Evolutionary conservation across 2,888 invertebrate species (phyloP), one percentile per base, ranked within the genome.

Genomic region (Orgyia antiqua): DNA sequence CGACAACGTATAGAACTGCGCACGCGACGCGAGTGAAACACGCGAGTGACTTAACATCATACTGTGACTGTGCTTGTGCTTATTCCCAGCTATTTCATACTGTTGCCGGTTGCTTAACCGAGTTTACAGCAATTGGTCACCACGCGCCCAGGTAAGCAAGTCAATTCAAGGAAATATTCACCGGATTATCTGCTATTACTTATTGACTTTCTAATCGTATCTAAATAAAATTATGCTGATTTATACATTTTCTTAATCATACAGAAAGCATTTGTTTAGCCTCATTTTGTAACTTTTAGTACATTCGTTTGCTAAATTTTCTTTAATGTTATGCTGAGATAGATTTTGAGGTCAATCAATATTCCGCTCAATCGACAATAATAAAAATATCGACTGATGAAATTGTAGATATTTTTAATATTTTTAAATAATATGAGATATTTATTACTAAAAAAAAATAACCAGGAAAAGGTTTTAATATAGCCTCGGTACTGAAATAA

Each of bases 11-110:
- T 23, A 11, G 4, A 31, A 29, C 39, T 30, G 38, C 45, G 45
- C 39, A 29, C 31, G 39, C 50, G 35, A 32, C 52, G 57, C 58
- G 58, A 56, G 57, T 59, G 58, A 45, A 36, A 33, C 42, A 46
- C 58, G 60, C 54, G 56, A 51, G 62, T 58, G 54, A 44, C 39
- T 42, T 38, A 41, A 50, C 36, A 41, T 27, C 40, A 47, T 44
- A 45, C 43, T 44, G 51, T 51, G 50, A 45, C 48, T 57, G 60
- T 59, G 61, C 49, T 45, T 46, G 62, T 62, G 63, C 45, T 55
- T 55, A 24, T 23, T 23, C 5, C 23, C n/a, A 20, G n/a, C 3
- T 20, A 20, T 23, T 10, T 18, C 21, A 11, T 9, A 19, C 6
- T 12, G 9, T 25, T 34, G 29, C 18, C 4, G 9, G 18, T n/a